Evolutionary conservation across 2,113 vertebrate genomes (phyloP).

Genomic region (Gallinago paraguaiae): DNA sequence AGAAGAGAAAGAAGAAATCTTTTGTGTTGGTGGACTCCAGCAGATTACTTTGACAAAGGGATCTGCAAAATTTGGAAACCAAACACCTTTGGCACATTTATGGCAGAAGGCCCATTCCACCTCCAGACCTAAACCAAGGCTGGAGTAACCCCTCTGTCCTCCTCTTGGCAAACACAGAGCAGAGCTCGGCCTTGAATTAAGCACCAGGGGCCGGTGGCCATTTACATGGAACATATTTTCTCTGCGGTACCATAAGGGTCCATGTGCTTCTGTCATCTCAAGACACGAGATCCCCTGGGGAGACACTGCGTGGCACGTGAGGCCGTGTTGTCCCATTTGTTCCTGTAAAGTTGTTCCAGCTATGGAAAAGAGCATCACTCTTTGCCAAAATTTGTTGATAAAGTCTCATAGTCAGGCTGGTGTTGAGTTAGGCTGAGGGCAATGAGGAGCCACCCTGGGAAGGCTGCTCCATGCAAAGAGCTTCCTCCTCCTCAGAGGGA

Average conservation of each 20-base stretch:
- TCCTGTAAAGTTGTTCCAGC: neutral
- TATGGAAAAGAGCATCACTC: neutral
- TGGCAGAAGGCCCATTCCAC: neutral
- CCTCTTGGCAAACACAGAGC: neutral
- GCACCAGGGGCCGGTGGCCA: neutral
- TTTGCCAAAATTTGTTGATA: neutral
- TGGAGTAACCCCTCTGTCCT: neutral
- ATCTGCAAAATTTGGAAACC: neutral
- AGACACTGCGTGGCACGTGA: neutral
- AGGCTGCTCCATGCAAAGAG: neutral
- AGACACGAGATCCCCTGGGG: rapidly evolving
- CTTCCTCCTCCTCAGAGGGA: neutral
- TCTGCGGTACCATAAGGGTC: neutral
- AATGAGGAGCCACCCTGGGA: neutral
- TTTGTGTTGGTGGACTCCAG: neutral
- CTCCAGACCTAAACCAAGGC: neutral
- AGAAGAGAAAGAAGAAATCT: neutral
- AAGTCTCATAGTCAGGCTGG: neutral
- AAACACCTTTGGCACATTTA: neutral
- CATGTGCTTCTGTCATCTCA: neutral
- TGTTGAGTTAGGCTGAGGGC: neutral
- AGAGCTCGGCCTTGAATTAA: neutral
- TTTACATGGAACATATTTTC: neutral
- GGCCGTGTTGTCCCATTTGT: rapidly evolving
- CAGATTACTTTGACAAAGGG: neutral